Percentiles rank a stretch among this genome's conserved stretches.
Evolutionary conservation across 1,140 invertebrate species (phyloP).

Genomic region (Euwallacea fornicatus): DNA sequence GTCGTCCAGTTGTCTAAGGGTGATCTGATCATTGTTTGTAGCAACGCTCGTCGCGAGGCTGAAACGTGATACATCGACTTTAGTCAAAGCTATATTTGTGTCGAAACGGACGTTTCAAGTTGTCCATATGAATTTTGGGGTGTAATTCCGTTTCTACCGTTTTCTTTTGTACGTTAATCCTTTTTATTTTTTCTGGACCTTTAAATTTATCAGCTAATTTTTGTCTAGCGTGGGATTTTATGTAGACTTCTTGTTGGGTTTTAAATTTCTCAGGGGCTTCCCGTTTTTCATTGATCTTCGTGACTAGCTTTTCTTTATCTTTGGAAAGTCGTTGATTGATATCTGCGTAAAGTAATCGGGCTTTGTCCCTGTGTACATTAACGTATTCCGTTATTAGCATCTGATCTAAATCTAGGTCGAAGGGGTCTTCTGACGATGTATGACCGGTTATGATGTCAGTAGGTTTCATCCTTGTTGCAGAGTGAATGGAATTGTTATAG

Average conservation of each 20-base stretch:
- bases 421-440: constrained; percentile 7
- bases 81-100: constrained; percentile 21
- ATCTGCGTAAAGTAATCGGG: constrained; percentile 10
- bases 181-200: constrained; percentile 2
- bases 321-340: constrained; percentile 14
- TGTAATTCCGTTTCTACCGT: background rate
- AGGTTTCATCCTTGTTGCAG: constrained; percentile 23
- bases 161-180: background rate
- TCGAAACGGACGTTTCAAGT: constrained; percentile 20
- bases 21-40: background rate
- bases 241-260: constrained; percentile 15
- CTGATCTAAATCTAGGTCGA: constrained; percentile 18
- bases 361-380: constrained; percentile 18
- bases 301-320: constrained; percentile 16
- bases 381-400: constrained; percentile 21
- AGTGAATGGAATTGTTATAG: constrained; percentile 26
- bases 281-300: constrained; percentile 12
- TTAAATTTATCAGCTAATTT: constrained; percentile 24
- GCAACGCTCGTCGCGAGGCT: background rate
- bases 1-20: background rate
- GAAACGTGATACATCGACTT: constrained; percentile 1
- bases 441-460: constrained; percentile 14
- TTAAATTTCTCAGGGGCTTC: constrained; percentile 10
- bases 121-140: constrained; percentile 16
- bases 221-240: constrained; percentile 16